Base-by-base conservation (phyloP, 2,888 invertebrate species). In the Lypha dubia region DNA sequence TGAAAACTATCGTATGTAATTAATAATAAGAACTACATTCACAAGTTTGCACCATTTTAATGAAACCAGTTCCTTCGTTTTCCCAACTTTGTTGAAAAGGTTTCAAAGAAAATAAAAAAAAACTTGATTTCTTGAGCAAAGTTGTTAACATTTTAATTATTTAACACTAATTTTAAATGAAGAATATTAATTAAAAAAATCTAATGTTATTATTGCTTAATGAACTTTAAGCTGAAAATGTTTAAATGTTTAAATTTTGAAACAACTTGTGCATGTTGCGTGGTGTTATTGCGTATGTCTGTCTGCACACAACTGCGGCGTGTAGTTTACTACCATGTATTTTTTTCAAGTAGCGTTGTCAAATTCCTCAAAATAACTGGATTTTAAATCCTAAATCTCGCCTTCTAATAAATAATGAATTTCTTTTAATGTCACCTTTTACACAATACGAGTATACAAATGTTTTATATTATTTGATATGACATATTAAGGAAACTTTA, bases 61-160 rank as follows among this genome's bases (percentile, higher is more conserved):
- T 58, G 15, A 4, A 68, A 77, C 76, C 32, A 9, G 76, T 77
- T 70, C 24, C 58, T 77, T 68, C n/a, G n/a, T n/a, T 49, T 58
- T 67, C 35, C 24, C 65, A 65, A 13, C 44, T 32, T 56, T 22
- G 24, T 49, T 35, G 7, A 8, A 60, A 75, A 63, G 38, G 28
- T 65, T 67, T 56, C 41, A 13, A 44, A 65, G 41, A 53, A 56
- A 11, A 35, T 20, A 0, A 60, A 49, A 58, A n/a, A 28, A 32
- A 32, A 63, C 9, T 15, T 51, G 8, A 63, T 71, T 71, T 77
- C 13, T 79, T 38, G 63, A 41, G 13, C 35, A 71, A 46, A 58
- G 60, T 63, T 70, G 44, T 79, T 63, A 79, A 63, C 35, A 46
- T 63, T 63, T 63, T 71, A 71, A 70, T 79, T 53, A 53, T 44